Evolutionary conservation across 1,140 invertebrate species (phyloP).

Genomic region (Zaprionus lachaisei): DNA sequence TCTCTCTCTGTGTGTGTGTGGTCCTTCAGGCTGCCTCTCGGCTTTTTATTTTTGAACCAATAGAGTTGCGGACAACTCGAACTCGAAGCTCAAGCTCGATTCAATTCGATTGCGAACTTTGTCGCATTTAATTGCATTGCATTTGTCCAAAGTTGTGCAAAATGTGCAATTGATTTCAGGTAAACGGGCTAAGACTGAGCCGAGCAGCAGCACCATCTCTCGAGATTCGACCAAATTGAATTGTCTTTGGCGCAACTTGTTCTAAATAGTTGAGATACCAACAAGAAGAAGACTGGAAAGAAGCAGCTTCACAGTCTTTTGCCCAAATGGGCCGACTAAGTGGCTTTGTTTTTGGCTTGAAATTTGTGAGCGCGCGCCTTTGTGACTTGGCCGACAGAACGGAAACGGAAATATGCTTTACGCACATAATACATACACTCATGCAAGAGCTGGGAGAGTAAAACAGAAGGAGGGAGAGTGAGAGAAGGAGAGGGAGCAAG

Average conservation of each 20-base stretch:
- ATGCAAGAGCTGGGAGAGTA: conserved; percentile 10
- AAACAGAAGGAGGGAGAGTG: not conserved
- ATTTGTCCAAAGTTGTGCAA: conserved; percentile 56
- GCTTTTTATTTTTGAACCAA: conserved; percentile 41
- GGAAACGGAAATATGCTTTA: conserved; percentile 57
- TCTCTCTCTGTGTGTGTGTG: not conserved
- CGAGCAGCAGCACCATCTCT: not conserved
- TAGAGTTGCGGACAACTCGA: conserved; percentile 37
- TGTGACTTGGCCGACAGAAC: conserved; percentile 49
- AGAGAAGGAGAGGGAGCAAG: not conserved
- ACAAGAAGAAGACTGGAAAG: not conserved
- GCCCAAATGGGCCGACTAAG: conserved; percentile 21
- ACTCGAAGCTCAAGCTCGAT: conserved; percentile 25
- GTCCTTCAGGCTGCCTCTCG: conserved; percentile 2
- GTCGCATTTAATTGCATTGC: conserved; percentile 82
- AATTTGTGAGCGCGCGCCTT: conserved; percentile 35
- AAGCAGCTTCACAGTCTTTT: conserved; percentile 3
- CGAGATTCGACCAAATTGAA: conserved; percentile 26
- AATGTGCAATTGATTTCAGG: conserved; percentile 71
- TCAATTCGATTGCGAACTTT: conserved; percentile 80
- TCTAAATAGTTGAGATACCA: conserved; percentile 34
- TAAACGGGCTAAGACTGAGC: not conserved
- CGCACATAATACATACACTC: conserved; percentile 41
- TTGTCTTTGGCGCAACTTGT: conserved; percentile 42
- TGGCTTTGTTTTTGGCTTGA: conserved; percentile 19